Base-by-base conservation (phyloP, 2,113 vertebrate genomes). In the Cyprinus carpio region DNA sequence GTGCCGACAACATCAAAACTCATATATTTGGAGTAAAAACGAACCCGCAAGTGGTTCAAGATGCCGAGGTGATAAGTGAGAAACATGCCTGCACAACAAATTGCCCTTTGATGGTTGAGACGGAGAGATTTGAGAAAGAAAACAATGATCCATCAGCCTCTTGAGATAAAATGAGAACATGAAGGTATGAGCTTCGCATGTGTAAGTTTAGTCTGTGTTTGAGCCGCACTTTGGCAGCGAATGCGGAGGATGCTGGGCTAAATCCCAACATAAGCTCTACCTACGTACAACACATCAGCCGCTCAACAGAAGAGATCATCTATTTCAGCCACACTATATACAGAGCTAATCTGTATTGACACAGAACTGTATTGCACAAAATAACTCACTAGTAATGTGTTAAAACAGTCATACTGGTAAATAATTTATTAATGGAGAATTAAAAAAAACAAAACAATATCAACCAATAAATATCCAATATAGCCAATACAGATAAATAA, bases 221-320 rank as follows among this genome's bases (percentile, higher is more conserved):
- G 81, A 90, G 89, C 67, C 16, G 62, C 83, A 89, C 90, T 75
- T 84, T 91, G 87, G 92, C 91, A 92, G 92, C 93, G 92, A 93
- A 94, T 12, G 67, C 71, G 88, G 83, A 79, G 86, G 89, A 92
- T 91, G 89, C 89, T 76, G 87, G 84, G 64, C 23, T 91, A 92
- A 93, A 94, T 93, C 93, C 91, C 67, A 84, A 83, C 92, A 89
- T 91, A 93, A 93, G 91, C 92, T 90, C 90, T 90, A 81, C 90
- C 91, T 88, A 93, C 87, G 54, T 84, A 89, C 72, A 37, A 85
- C 74, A 83, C 46, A 89, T 88, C 88, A 69, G 82, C 51, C 56
- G 71, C 84, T 67, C 71, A 72, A 87, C 87, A 88, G 49, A 87
- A 83, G 80, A 89, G 88, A 89, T 74, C 54, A 65, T 84, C 81